Conservation (phyloP, 2,888 invertebrate genomes). For the Cistogaster globosa region DNA sequence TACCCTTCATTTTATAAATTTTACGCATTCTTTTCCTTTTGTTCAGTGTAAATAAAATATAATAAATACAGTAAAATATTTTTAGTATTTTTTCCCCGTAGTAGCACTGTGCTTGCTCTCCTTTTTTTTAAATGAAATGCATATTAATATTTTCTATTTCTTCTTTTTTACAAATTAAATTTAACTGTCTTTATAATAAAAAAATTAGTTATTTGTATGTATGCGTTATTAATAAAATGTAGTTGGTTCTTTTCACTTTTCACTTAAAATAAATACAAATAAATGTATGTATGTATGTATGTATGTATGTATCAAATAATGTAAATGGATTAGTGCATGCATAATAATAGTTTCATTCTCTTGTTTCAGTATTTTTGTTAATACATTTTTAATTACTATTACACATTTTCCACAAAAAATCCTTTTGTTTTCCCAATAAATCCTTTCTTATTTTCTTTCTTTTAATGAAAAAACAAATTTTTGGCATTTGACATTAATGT, state of each 20-base stretch:
- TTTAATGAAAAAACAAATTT: neutral
- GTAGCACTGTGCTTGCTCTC: slow-evolving; percentile 69
- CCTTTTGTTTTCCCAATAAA: slow-evolving; percentile 17
- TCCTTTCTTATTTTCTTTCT: neutral
- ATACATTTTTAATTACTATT: slow-evolving; percentile 64
- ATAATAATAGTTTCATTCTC: slow-evolving; percentile 7
- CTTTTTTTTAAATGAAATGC: neutral
- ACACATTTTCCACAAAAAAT: slow-evolving; percentile 17
- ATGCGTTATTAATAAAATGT: slow-evolving; percentile 5
- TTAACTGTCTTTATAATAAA: no score
- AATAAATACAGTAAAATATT: slow-evolving; percentile 3
- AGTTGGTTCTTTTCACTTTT: slow-evolving; percentile 19
- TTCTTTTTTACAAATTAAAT: slow-evolving; percentile 4
- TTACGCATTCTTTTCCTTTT: slow-evolving; percentile 6
- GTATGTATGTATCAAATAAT: neutral
- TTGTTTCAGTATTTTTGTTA: slow-evolving; percentile 62
- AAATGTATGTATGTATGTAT: slow-evolving; percentile 29
- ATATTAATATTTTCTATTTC: slow-evolving; percentile 4
- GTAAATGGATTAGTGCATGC: slow-evolving; percentile 48
- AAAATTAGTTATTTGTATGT: slow-evolving; percentile 3
- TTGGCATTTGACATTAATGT: slow-evolving; percentile 50
- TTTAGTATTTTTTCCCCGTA: slow-evolving; percentile 30
- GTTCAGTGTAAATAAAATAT: slow-evolving; percentile 44
- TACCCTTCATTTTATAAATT: slow-evolving; percentile 37
- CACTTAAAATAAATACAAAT: slow-evolving; percentile 23